Base-by-base conservation (phyloP, 2,888 invertebrate genomes). In the Eupeodes luniger region DNA sequence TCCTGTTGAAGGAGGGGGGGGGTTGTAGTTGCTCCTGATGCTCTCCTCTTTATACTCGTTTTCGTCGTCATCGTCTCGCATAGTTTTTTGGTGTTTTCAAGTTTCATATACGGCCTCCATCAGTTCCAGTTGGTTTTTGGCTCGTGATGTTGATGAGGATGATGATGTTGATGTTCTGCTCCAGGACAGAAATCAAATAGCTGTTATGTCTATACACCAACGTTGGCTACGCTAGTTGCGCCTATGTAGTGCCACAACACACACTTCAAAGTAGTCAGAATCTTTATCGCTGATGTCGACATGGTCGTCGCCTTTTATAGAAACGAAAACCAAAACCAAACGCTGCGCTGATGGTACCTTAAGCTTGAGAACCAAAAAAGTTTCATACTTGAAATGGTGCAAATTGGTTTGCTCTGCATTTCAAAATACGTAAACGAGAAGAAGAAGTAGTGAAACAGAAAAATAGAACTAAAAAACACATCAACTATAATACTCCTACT, bases 321-420 rank as follows among this genome's bases (percentile, higher is more conserved):
- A 49, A 70, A 40, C 40, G 1, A 40, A 40, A 27, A 40, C 40
- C 6, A 40, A 40, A 27, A 40, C 40, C 6, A 40, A 40, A 40
- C 40, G 40, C 40, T 40, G 40, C 5, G 4, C 40, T 40, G 40
- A 40, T 6, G 16, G 36, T 69, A 51, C 53, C 69, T 69, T 51
- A 36, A 69, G 36, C 40, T 82, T 47, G 44, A 67, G 57, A 67
- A 61, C 78, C 61, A 62, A 80, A 80, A 76, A 80, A 81, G 40
- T 80, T 80, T 85, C 64, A 81, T 74, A 72, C 87, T 87, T 80
- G 55, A 83, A 87, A 83, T 77, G 76, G 83, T 83, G 80, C 87
- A 87, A 87, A 87, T 87, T 87, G 83, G 83, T 83, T 83, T 87
- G 83, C 87, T 87, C 76, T 87, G 87, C 87, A 87, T 83, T 87